A percentile compares a stretch with the other conserved stretches of the same genome.
phyloP scores from a whole-genome alignment of 2,113 vertebrate species.

The Coturnix japonica region DNA sequence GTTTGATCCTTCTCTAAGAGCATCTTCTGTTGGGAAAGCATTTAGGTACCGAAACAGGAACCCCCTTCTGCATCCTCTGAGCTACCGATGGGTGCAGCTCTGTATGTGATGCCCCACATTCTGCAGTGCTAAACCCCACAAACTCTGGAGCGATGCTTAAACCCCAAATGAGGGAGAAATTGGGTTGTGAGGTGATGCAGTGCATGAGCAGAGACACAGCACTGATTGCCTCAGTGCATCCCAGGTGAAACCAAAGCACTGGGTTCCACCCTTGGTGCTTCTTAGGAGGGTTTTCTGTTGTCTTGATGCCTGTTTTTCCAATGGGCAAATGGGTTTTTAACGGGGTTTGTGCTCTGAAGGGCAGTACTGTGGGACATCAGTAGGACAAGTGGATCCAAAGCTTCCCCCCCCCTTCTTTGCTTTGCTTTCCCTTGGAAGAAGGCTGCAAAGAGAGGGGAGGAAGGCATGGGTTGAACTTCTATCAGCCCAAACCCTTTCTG shows the following conservation, averaged over 20 bases:
- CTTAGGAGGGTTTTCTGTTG: accelerated
- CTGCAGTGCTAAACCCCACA: background rate
- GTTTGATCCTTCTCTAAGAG: background rate
- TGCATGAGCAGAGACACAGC: background rate
- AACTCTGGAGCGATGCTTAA: background rate
- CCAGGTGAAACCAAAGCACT: background rate
- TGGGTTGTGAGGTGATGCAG: background rate
- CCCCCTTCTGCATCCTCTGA: background rate
- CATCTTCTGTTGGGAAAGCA: background rate
- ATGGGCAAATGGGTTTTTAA: background rate
- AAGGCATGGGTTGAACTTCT: background rate
- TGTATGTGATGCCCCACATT: accelerated
- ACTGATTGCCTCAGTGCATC: background rate
- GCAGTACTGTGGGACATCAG: no score
- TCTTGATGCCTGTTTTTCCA: background rate
- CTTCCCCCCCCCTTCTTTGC: background rate
- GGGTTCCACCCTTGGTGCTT: background rate
- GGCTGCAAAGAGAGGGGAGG: background rate
- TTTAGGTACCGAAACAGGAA: background rate
- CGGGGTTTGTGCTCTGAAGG: background rate
- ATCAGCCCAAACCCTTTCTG: background rate
- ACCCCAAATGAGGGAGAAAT: background rate
- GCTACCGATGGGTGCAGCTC: background rate
- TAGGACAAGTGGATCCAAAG: background rate
- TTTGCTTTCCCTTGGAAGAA: background rate